A percentile compares a stretch with the other conserved stretches of the same genome.
Evolutionary conservation across 2,797 vertebrate species (phyloP).

Genomic region (Smutsia gigantea): DNA sequence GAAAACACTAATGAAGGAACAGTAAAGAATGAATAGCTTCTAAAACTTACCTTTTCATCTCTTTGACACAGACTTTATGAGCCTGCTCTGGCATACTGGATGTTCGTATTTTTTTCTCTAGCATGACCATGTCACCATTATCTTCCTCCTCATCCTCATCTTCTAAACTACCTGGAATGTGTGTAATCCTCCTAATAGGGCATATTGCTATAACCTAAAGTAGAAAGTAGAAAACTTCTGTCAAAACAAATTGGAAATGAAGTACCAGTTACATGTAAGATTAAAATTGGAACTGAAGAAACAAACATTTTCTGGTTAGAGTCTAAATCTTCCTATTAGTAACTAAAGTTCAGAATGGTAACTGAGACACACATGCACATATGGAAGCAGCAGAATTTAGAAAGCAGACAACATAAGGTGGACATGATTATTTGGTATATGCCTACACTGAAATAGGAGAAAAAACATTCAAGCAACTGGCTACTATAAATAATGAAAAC

Average conservation of each 20-base stretch:
- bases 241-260: not conserved
- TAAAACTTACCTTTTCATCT: conserved; percentile 91
- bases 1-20: not conserved
- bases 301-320: not conserved
- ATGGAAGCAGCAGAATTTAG: not conserved
- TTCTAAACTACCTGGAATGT: conserved; percentile 88
- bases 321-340: not conserved
- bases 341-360: not conserved
- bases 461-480: not conserved
- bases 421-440: not conserved
- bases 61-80: conserved; percentile 95
- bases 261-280: not conserved
- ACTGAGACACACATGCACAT: not conserved
- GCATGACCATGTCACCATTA: conserved; percentile 90
- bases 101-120: conserved; percentile 94
- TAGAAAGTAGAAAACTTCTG: not conserved
- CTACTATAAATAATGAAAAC: not conserved
- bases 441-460: not conserved
- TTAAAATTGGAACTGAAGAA: not conserved
- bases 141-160: conserved; percentile 96
- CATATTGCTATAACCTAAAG: conserved; percentile 90
- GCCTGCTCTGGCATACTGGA: conserved; percentile 96
- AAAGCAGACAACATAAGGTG: not conserved
- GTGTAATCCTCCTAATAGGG: conserved; percentile 85
- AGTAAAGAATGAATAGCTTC: not conserved